These are phyloP conservation scores for Chloebia gouldiae DNA, from an alignment of 2,113 vertebrate genomes.

Conservation along the genomic window DNA sequence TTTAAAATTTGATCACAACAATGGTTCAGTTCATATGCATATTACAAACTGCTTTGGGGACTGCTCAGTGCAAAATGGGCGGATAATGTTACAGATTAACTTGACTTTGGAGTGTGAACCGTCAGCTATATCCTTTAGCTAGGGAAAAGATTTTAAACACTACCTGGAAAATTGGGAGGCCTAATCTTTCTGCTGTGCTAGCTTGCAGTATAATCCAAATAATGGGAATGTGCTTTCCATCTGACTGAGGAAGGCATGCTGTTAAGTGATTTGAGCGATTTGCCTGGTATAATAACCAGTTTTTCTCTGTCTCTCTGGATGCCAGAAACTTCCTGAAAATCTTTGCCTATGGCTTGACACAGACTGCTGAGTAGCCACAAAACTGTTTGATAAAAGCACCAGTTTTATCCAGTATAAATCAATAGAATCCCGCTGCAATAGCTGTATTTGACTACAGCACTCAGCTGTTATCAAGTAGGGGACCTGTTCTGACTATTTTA, in stretches of 20 bases:
- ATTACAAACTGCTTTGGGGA: slow-evolving; percentile 70
- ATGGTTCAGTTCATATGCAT: slow-evolving; percentile 75
- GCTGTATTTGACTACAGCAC: slow-evolving; percentile 20
- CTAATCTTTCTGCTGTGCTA: slow-evolving; percentile 69
- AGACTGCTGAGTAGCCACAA: slow-evolving; percentile 65
- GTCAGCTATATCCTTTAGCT: slow-evolving; percentile 66
- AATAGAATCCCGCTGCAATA: slow-evolving; percentile 40
- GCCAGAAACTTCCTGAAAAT: slow-evolving; percentile 66
- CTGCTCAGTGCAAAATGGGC: slow-evolving; percentile 61
- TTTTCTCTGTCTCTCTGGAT: slow-evolving; percentile 58
- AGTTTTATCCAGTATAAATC: slow-evolving; percentile 64
- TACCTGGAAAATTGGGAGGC: slow-evolving; percentile 63
- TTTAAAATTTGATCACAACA: slow-evolving; percentile 77
- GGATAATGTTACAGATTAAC: slow-evolving; percentile 74
- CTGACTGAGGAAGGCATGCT: slow-evolving; percentile 61
- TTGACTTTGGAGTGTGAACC: slow-evolving; percentile 68
- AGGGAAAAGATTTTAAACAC: slow-evolving; percentile 71
- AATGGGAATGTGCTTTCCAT: slow-evolving; percentile 68
- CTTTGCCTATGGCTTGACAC: slow-evolving; percentile 52
- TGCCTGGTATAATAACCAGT: slow-evolving; percentile 62
- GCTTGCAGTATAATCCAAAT: slow-evolving; percentile 64
- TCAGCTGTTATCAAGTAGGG: slow-evolving; percentile 47
- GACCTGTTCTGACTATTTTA: slow-evolving; percentile 35
- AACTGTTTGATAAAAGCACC: slow-evolving; percentile 59
- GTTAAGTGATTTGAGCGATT: slow-evolving; percentile 70